Evolutionary conservation across 1,140 invertebrate species (phyloP).

Genomic region (Galleria mellonella): DNA sequence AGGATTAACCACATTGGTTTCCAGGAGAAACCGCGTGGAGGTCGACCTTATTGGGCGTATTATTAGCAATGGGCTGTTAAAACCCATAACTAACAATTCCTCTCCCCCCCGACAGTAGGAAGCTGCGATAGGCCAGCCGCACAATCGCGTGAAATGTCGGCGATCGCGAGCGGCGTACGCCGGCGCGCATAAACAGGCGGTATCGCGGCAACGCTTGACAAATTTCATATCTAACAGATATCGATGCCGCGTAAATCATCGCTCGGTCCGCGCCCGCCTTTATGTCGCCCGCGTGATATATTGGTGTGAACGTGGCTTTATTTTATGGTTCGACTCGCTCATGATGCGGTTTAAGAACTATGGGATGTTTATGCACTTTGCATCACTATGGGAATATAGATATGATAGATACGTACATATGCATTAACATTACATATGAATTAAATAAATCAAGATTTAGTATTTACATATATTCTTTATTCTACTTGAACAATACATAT

Average conservation of each 20-base stretch:
- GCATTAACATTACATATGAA: no score
- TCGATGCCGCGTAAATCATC: constrained; percentile 32
- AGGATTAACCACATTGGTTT: no score
- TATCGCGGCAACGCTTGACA: constrained; percentile 25
- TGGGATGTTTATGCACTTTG: neutral
- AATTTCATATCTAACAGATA: constrained; percentile 34
- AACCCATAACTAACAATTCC: no score
- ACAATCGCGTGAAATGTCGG: constrained; percentile 1
- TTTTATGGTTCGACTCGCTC: constrained; percentile 10
- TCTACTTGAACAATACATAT: no score
- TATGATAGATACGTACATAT: no score
- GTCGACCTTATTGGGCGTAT: no score
- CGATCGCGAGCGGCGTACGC: constrained; percentile 3
- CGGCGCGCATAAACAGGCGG: constrained; percentile 21
- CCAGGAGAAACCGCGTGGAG: no score
- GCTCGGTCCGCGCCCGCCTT: constrained; percentile 16
- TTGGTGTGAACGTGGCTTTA: constrained; percentile 29
- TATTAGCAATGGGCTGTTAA: no score
- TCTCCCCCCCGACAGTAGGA: no score
- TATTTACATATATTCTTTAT: no score
- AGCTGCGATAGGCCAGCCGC: constrained; percentile 5
- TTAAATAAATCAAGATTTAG: no score
- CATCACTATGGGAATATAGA: neutral
- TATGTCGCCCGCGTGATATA: constrained; percentile 24
- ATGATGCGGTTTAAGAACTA: constrained; percentile 3